Evolutionary conservation across 2,113 vertebrate species (phyloP), one percentile per base, ranked within the genome.

Genomic region (Pelodiscus sinensis): DNA sequence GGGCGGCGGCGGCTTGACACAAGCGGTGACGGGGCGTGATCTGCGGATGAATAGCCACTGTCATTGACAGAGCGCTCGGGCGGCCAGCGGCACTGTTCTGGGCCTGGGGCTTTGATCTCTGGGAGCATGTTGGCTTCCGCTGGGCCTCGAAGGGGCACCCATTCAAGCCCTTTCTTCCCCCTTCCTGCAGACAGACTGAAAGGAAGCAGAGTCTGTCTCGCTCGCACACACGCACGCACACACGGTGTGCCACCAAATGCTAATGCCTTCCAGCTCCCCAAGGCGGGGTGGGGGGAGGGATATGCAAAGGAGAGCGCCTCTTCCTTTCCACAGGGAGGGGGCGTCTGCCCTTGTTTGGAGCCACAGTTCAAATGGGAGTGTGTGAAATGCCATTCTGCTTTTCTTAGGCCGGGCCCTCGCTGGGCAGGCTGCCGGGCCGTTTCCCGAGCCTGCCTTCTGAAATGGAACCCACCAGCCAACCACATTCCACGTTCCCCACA

Each of bases 91-190:
- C 75, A 57, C 27, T 92, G 84, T 93, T 93, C 88, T 85, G 56
- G 93, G 91, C 84, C 94, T 93, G 92, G 79, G 95, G 89, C 96
- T 97, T 97, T 97, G 97, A 97, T 97, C 96, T 95, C 90, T 35
- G 44, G 60, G 78, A 92, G 94, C 85, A 71, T 92, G 80, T 92
- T 95, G 93, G 90, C 86, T 95, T 96, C 93, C 62, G 79, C 92
- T 54, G 75, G 85, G 55, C 89, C 91, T 88, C 87, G 83, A 13
- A 81, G 90, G 84, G 86, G 65, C 50, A 80, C 87, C 90, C 86
- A 89, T 95, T 96, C 87, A 97, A 92, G 89, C 90, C 82, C 57
- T 62, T 75, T 90, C 10, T 75, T 90, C 10, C 58, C 92, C 78
- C 82, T 50, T 85, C 44, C 18, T 44, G 77, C 52, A 60, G n/a